A percentile compares a stretch with the other conserved stretches of the same genome.
These are phyloP conservation scores for Pterocles burchelli DNA, from an alignment of 2,113 vertebrate genomes.

Conservation along the genomic window DNA sequence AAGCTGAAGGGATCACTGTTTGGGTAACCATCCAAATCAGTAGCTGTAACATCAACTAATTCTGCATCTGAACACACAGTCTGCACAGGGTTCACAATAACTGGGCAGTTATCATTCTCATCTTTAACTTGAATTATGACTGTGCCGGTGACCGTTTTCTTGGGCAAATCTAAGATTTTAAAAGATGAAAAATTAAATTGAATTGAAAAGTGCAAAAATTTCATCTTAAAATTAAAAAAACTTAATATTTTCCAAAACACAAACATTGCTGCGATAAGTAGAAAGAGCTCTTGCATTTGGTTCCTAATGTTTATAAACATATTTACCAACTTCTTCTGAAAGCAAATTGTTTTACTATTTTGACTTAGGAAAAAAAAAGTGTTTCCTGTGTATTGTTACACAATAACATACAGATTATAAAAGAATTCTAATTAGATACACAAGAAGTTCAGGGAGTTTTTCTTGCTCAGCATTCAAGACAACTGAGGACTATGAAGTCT, in stretches of 20 bases:
- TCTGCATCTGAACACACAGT: slow-evolving; percentile 75
- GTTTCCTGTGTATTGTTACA: background rate
- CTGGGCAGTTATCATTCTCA: slow-evolving; percentile 90
- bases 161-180: slow-evolving; percentile 72
- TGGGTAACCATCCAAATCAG: slow-evolving; percentile 80
- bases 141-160: slow-evolving; percentile 88
- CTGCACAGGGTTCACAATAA: slow-evolving; percentile 63
- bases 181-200: background rate
- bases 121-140: slow-evolving; percentile 84
- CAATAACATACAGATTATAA: background rate
- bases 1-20: slow-evolving; percentile 86
- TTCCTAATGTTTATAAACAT: background rate
- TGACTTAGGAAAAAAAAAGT: background rate
- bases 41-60: slow-evolving; percentile 79
- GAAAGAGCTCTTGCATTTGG: background rate
- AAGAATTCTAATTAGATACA: background rate
- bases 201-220: background rate
- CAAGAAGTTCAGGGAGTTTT: background rate
- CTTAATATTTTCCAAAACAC: background rate
- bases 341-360: background rate
- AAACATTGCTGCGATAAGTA: background rate
- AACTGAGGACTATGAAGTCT: background rate
- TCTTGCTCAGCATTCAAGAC: background rate
- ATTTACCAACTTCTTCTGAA: background rate
- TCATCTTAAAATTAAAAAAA: background rate